Percentiles rank a stretch among this genome's conserved stretches.
Evolutionary conservation across 2,797 vertebrate species (phyloP).

Genomic region (Coranthus polyacanthus): DNA sequence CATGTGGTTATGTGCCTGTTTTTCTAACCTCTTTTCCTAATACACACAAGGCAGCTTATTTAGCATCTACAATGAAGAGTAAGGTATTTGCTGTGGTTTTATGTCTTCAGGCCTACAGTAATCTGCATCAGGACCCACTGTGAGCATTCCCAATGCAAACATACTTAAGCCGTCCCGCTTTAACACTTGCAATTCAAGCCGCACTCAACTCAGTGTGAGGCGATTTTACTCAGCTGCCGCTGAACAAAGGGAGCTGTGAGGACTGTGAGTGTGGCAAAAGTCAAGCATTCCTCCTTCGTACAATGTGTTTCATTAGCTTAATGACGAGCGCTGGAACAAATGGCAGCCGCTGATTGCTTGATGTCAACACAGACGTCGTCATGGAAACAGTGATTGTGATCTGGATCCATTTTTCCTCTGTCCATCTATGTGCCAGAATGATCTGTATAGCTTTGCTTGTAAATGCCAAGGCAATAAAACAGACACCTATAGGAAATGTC

Average conservation of each 20-base stretch:
- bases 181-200: constrained; percentile 21
- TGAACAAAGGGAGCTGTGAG: constrained; percentile 17
- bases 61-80: constrained; percentile 28
- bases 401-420: constrained; percentile 28
- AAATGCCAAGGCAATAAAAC: constrained; percentile 73
- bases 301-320: constrained; percentile 38
- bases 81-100: constrained; percentile 24
- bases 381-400: constrained; percentile 76
- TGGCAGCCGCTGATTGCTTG: constrained; percentile 22
- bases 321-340: constrained; percentile 67
- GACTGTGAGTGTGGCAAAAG: constrained; percentile 8
- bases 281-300: constrained; percentile 44
- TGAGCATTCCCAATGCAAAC: constrained; percentile 21
- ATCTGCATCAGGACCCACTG: constrained; percentile 28
- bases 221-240: constrained; percentile 13
- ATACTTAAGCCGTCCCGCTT: constrained; percentile 20
- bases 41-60: constrained; percentile 10
- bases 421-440: constrained; percentile 35
- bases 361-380: constrained; percentile 75
- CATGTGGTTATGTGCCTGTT: not conserved
- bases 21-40: not conserved
- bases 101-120: not conserved
- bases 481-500: constrained; percentile 72
- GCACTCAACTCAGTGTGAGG: constrained; percentile 19
- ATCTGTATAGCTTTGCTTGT: constrained; percentile 37